Base-by-base conservation (phyloP, 1,140 invertebrate species). In the Dreissena rostriformis region DNA sequence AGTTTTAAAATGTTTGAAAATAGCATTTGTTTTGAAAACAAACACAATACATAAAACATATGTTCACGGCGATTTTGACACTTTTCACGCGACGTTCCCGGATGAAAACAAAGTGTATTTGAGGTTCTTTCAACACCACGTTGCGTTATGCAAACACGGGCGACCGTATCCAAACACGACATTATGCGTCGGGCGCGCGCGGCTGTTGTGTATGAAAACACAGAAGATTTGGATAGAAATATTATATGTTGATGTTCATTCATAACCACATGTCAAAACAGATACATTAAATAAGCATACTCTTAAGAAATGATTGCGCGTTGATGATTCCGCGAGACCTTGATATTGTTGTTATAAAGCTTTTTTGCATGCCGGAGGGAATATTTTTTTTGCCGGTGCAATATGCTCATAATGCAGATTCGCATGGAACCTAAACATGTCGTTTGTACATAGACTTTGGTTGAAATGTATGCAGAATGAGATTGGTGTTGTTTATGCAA, bases 191-290 rank as follows among this genome's bases (percentile, higher is more conserved):
- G 4, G 57, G 17, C 17, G 57, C 17, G 17, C 22, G 57, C 22
- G 22, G 57, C 57, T 61, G 22, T 61, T n/a, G 57, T 5, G 57
- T 61, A 61, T 61, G 22, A 61, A 61, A 61, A 61, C 57, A 61
- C 57, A 2, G 57, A 19, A n/a, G 57, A 61, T 61, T 61, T 61
- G 17, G 17, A n/a, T 61, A 61, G 57, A 61, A 61, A 61, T 24
- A 61, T 61, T 61, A 61, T 61, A 19, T 61, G 57, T 61, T 61
- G 57, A 61, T 24, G 57, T n/a, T 61, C 17, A 61, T 61, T 61
- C 57, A 61, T 61, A 61, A 61, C 22, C 17, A 61, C 57, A 24
- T 61, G 57, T 61, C 57, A 61, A n/a, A 61, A 61, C 57, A 61
- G 57, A 24, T 19, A n/a, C 57, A 24, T 61, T 61, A 61, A 61